Evolutionary conservation across 2,888 invertebrate species (phyloP), one percentile per base, ranked within the genome.

Genomic region (Agonopterix subpropinquella): DNA sequence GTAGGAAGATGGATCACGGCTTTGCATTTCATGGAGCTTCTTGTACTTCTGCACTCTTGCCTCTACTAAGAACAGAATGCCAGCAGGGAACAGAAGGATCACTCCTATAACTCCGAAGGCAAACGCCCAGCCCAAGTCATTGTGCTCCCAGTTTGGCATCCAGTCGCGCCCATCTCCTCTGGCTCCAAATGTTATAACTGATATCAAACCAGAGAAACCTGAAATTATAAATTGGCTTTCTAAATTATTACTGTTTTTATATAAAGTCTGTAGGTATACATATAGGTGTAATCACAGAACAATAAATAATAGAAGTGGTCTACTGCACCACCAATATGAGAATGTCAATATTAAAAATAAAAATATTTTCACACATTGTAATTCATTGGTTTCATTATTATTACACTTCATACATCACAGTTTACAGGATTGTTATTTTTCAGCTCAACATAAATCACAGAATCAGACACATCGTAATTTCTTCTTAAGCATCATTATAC

Each of bases 131-230:
- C 97, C 94, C 48, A 98, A 91, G 73, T 96, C 95, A 81, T 98
- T 98, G 74, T 97, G 95, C 65, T 98, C 96, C 95, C 98, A 96
- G 66, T 96, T 93, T 0, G 98, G 98, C 96, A 98, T 96, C 95
- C 98, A 97, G 67, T 96, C 96, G 57, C 98, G 90, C 4, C 96
- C 94, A 79, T 98, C 97, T 3, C 97, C 98, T 72, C 94, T 91
- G 0, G 94, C 94, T 39, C 98, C 98, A 80, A 98, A 98, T 50
- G 95, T 93, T 2, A 95, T 91, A 0, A 96, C 93, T 0, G 96
- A 93, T 67, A 97, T 92, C 1, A 96, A 89, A 8, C 97, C 96
- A 60, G 94, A 93, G 43, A 95, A 70, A 10, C 94, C 96, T 92
- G 80, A 18, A 89, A 82, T 8, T 8, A n/a, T 11, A 37, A 36